phyloP scores from a whole-genome alignment of 2,888 invertebrate genomes.

The Heliconius ethilla region DNA sequence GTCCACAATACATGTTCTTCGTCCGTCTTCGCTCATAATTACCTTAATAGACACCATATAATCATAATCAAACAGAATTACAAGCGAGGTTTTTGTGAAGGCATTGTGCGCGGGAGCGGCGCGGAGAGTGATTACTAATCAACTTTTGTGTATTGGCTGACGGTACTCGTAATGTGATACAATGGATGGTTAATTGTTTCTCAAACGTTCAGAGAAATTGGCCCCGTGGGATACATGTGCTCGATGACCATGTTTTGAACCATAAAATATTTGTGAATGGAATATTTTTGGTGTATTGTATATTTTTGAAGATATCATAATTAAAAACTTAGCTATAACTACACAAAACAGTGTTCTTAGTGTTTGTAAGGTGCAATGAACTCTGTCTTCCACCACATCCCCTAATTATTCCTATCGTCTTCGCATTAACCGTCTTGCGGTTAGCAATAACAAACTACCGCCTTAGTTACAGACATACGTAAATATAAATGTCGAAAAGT shows the following conservation, averaged over 20 bases:
- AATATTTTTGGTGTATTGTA: background rate
- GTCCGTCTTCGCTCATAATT: slow-evolving; percentile 69
- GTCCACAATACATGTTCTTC: slow-evolving; percentile 63
- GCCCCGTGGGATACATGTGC: slow-evolving; percentile 37
- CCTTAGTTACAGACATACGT: background rate
- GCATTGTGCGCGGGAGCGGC: slow-evolving; percentile 54
- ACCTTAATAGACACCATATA: slow-evolving; percentile 70
- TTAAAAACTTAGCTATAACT: too few species aligned
- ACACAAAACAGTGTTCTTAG: background rate
- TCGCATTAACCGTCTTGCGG: slow-evolving; percentile 48
- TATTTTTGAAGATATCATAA: background rate
- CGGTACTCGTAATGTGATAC: slow-evolving; percentile 52
- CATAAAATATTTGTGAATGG: background rate
- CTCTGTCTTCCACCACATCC: slow-evolving; percentile 53
- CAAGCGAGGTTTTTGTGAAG: slow-evolving; percentile 63
- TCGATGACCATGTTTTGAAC: background rate
- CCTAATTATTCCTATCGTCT: slow-evolving; percentile 64
- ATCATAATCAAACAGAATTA: slow-evolving; percentile 76
- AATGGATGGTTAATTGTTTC: slow-evolving; percentile 65
- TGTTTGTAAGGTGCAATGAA: slow-evolving; percentile 58
- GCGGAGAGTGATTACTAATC: slow-evolving; percentile 60
- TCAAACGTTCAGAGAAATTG: slow-evolving; percentile 55
- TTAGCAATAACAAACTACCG: slow-evolving; percentile 44
- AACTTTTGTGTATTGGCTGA: slow-evolving; percentile 57
- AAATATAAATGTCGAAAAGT: slow-evolving; percentile 2